Conservation (phyloP, 2,797 vertebrate species). For the Adrianichthys oophorus region DNA sequence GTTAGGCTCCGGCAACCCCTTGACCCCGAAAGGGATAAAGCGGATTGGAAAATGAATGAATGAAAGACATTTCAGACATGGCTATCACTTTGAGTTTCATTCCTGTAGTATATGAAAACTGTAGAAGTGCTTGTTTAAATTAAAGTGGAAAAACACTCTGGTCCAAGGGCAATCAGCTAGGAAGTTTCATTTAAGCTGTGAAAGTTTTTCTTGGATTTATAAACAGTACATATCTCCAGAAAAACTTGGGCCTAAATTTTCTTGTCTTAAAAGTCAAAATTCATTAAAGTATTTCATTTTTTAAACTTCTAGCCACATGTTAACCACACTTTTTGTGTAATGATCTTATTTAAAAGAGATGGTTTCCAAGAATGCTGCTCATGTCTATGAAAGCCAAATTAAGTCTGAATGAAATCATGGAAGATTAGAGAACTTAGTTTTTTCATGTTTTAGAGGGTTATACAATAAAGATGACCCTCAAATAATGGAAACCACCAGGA, state of each 20-base stretch:
- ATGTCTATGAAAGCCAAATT: constrained; percentile 56
- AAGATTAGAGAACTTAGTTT: constrained; percentile 69
- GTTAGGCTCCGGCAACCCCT: too few relatives aligned
- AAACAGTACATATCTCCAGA: constrained; percentile 71
- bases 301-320: constrained; percentile 38
- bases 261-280: constrained; percentile 76
- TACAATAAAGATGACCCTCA: constrained; percentile 69
- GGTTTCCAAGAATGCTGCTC: constrained; percentile 58
- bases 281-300: constrained; percentile 64
- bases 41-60: too few relatives aligned
- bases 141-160: constrained; percentile 22
- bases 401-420: constrained; percentile 69
- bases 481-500: constrained; percentile 68
- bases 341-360: constrained; percentile 72
- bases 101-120: constrained; percentile 14
- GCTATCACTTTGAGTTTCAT: constrained; percentile 42
- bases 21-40: too few relatives aligned
- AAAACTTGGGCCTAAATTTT: constrained; percentile 57
- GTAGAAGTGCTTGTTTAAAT: too few relatives aligned
- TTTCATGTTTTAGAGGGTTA: constrained; percentile 67
- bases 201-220: constrained; percentile 76
- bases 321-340: constrained; percentile 71
- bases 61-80: too few relatives aligned
- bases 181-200: constrained; percentile 79
- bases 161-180: constrained; percentile 45